phyloP scores from a whole-genome alignment of 2,797 vertebrate species.

The Lepilemur septentrionalis region DNA sequence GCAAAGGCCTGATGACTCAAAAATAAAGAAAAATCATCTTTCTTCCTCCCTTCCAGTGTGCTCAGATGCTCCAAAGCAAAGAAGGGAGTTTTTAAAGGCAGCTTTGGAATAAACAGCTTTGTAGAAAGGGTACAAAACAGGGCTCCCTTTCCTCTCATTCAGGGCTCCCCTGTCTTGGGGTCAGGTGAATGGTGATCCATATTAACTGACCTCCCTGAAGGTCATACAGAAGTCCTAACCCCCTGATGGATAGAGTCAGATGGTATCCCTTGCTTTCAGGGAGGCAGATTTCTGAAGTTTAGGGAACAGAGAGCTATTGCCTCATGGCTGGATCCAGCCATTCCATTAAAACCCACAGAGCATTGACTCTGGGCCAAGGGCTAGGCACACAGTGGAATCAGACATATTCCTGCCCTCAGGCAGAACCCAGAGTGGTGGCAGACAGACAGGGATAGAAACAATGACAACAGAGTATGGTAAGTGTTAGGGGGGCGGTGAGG shows the following conservation, averaged over 20 bases:
- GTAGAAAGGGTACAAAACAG: background rate
- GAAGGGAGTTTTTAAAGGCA: background rate
- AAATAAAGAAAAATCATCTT: conserved; percentile 3
- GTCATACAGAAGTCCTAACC: background rate
- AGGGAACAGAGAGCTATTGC: background rate
- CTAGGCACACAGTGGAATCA: background rate
- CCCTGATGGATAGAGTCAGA: background rate
- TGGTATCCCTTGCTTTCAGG: background rate
- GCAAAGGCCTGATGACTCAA: conserved; percentile 23
- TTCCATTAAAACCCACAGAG: background rate
- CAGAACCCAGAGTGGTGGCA: background rate
- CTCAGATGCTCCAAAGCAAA: background rate
- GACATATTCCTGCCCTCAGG: background rate
- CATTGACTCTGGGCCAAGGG: background rate
- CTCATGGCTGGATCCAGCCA: background rate
- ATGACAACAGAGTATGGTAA: background rate
- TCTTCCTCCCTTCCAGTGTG: background rate
- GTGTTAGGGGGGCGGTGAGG: background rate
- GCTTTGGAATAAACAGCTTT: conserved; percentile 22
- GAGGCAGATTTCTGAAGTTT: conserved; percentile 4
- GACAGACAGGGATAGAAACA: background rate
- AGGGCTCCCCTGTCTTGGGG: background rate
- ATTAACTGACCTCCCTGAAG: background rate
- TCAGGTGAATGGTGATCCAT: background rate
- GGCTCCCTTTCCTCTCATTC: background rate